Evolutionary conservation across 2,888 invertebrate species (phyloP).

Genomic region (Sussaba pulchella): DNA sequence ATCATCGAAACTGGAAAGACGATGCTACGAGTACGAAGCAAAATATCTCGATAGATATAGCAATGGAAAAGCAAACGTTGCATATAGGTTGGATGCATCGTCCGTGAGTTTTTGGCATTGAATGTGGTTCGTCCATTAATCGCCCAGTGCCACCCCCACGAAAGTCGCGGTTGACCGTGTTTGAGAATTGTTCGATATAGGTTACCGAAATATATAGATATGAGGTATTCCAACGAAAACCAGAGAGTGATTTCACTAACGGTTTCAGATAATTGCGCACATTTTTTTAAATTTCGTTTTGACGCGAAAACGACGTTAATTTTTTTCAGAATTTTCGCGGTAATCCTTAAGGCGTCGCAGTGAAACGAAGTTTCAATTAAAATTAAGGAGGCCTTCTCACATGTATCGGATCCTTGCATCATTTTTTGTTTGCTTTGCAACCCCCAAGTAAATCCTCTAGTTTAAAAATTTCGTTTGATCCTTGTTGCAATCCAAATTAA

Average conservation of each 20-base stretch:
- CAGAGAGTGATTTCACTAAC: too few relatives aligned
- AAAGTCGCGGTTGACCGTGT: neutral
- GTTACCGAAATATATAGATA: neutral
- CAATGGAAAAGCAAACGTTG: neutral
- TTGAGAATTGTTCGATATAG: slow-evolving; percentile 17
- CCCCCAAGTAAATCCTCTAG: too few relatives aligned
- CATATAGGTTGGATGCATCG: neutral
- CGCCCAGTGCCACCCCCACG: slow-evolving; percentile 2
- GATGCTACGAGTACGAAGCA: neutral
- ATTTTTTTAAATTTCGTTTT: too few relatives aligned
- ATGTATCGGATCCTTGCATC: too few relatives aligned
- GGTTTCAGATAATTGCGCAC: too few relatives aligned
- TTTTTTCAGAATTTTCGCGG: neutral
- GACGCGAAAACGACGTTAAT: too few relatives aligned
- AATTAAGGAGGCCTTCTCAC: too few relatives aligned
- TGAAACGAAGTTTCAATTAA: neutral
- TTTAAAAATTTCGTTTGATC: too few relatives aligned
- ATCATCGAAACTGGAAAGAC: neutral
- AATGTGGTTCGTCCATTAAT: slow-evolving; percentile 12
- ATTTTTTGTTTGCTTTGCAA: too few relatives aligned
- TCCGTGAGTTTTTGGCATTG: slow-evolving; percentile 18
- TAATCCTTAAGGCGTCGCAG: neutral
- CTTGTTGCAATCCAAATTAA: too few relatives aligned
- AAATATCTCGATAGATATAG: neutral
- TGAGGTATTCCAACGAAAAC: too few relatives aligned